Conservation (phyloP, 1,140 invertebrate genomes). For the Bombus soroeensis region DNA sequence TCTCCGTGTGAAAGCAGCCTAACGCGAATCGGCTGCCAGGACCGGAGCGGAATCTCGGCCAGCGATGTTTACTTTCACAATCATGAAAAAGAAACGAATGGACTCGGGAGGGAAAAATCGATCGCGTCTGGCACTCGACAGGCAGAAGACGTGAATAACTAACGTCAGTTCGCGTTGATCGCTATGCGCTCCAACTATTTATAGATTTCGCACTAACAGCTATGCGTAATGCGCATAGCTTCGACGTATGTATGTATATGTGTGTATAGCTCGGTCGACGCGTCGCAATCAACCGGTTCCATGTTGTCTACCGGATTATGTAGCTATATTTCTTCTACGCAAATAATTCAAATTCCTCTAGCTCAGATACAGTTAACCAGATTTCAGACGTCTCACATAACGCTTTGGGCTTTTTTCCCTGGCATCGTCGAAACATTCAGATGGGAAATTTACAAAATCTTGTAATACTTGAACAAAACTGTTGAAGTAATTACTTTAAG, state of each 20-base stretch:
- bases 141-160: neutral
- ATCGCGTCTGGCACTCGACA: neutral
- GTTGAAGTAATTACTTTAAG: no score
- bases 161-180: neutral
- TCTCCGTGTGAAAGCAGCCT: no score
- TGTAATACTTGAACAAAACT: no score
- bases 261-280: neutral
- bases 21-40: no score
- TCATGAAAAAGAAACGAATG: neutral
- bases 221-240: slow-evolving; percentile 10
- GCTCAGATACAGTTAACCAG: no score
- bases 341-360: no score
- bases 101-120: neutral
- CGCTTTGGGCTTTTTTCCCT: no score
- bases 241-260: neutral
- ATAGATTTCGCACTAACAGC: slow-evolving; percentile 8
- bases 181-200: slow-evolving; percentile 17
- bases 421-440: no score
- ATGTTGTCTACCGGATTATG: neutral
- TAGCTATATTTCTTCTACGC: neutral
- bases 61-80: neutral
- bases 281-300: slow-evolving; percentile 13
- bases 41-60: no score
- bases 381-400: no score
- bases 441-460: no score